phyloP scores from a whole-genome alignment of 1,140 invertebrate species.

The Trachymyrmex septentrionalis region DNA sequence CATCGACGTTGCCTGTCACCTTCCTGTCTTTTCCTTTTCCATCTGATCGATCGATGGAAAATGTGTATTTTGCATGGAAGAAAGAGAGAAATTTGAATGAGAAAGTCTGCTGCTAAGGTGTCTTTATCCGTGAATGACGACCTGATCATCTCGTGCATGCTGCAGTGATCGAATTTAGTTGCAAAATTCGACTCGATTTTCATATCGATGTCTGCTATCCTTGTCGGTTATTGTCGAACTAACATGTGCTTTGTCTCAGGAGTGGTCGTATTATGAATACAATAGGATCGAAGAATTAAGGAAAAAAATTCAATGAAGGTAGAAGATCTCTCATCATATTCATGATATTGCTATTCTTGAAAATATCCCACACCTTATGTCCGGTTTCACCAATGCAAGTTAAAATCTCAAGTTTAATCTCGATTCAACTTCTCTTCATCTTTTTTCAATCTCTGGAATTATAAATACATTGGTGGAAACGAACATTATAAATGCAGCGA shows the following conservation, averaged over 20 bases:
- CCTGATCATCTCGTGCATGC: conserved; percentile 9
- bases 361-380: neutral
- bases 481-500: neutral
- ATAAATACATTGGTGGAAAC: too few species aligned
- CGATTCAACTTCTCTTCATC: too few species aligned
- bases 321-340: neutral
- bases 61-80: conserved; percentile 55
- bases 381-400: too few species aligned
- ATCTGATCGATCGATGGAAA: conserved; percentile 36
- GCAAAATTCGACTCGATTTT: neutral
- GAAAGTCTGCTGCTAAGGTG: neutral
- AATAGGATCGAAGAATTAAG: neutral
- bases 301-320: neutral
- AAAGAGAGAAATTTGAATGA: neutral
- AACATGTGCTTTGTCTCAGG: neutral
- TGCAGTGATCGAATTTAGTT: neutral
- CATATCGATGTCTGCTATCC: neutral
- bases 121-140: conserved; percentile 43
- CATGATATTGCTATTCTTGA: neutral
- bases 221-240: neutral
- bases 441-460: too few species aligned
- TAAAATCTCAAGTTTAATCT: too few species aligned
- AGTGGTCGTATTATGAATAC: neutral
- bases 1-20: neutral
- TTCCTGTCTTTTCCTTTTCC: neutral